Evolutionary conservation across 2,888 invertebrate species (phyloP).

Genomic region (Elgonia sp.): DNA sequence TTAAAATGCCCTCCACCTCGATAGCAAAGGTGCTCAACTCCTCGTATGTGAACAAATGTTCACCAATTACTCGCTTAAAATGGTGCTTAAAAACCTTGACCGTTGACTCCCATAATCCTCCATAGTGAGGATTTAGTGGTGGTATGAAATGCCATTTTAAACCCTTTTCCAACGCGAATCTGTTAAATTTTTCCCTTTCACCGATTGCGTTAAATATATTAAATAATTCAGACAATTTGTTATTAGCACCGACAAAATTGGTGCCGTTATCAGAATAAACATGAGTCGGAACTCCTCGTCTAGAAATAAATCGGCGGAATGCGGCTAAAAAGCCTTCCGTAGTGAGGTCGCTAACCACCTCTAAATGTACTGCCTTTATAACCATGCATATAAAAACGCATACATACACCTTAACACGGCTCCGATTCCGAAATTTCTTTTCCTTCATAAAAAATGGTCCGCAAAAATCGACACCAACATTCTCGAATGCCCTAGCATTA

Average conservation of each 20-base stretch:
- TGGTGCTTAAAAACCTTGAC: constrained; percentile 82
- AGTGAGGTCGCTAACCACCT: constrained; percentile 34
- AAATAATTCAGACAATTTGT: background rate
- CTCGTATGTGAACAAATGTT: constrained; percentile 71
- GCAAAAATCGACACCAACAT: constrained; percentile 79
- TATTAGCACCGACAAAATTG: background rate
- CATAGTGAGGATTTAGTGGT: constrained; percentile 76
- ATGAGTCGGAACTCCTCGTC: background rate
- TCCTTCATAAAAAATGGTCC: too few species aligned
- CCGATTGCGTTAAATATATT: background rate
- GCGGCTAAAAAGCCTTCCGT: constrained; percentile 38
- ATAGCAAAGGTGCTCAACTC: constrained; percentile 61
- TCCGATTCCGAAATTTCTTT: constrained; percentile 64
- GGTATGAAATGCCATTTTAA: background rate
- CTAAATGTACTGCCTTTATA: constrained; percentile 29
- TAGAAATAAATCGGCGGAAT: background rate
- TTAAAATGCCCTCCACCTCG: constrained; percentile 76
- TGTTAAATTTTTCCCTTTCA: background rate
- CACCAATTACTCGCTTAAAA: constrained; percentile 74
- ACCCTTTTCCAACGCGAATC: background rate
- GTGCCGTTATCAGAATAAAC: background rate
- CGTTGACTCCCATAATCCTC: constrained; percentile 81
- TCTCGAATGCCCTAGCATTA: background rate
- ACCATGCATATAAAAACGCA: constrained; percentile 41
- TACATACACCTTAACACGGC: constrained; percentile 74